Conservation (phyloP, 2,113 vertebrate species). For the Okapia johnstoni region DNA sequence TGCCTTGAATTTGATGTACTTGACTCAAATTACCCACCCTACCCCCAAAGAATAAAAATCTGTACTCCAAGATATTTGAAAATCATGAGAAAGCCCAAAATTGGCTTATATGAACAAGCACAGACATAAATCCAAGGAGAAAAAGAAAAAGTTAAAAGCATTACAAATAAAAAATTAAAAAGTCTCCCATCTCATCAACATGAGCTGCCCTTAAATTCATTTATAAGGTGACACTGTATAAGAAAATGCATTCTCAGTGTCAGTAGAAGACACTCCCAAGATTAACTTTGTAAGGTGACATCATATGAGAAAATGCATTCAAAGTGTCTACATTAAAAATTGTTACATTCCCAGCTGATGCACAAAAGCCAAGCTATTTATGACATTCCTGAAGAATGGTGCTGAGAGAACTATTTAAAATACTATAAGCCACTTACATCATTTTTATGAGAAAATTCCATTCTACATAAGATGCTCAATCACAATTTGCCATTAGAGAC, state of each 20-base stretch:
- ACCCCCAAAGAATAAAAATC: not conserved
- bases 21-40: not conserved
- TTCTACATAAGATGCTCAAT: slow-evolving; percentile 24
- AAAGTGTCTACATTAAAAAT: slow-evolving; percentile 37
- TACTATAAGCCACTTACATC: slow-evolving; percentile 25
- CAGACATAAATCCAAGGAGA: not conserved
- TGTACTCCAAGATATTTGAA: slow-evolving; percentile 5
- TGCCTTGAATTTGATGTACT: not conserved
- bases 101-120: not conserved
- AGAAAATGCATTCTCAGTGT: slow-evolving; percentile 5
- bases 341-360: slow-evolving; percentile 15
- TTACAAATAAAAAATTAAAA: not conserved
- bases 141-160: slow-evolving; percentile 31
- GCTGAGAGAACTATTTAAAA: slow-evolving; percentile 47
- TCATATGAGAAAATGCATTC: slow-evolving; percentile 24
- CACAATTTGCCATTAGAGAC: slow-evolving; percentile 40
- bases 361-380: slow-evolving; percentile 39
- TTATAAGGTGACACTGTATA: slow-evolving; percentile 1
- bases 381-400: not conserved
- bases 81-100: not conserved
- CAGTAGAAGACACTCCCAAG: not conserved
- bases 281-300: slow-evolving; percentile 40
- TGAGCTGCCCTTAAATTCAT: not conserved
- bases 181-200: slow-evolving; percentile 14
- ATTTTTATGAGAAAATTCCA: slow-evolving; percentile 52